Conservation (phyloP, 2,113 vertebrate species). For the Empidonax traillii region DNA sequence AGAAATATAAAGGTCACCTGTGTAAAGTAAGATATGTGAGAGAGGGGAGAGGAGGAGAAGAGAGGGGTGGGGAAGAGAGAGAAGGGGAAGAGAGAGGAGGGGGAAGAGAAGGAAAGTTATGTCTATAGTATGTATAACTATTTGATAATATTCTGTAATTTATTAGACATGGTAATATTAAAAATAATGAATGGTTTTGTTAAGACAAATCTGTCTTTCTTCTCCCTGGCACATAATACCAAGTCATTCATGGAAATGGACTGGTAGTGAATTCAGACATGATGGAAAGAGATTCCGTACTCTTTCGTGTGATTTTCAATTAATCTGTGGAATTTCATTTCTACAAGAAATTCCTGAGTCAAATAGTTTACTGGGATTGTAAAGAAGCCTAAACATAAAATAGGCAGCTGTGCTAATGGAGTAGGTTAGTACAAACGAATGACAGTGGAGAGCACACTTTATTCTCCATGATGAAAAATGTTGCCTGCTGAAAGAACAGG, state of each 20-base stretch:
- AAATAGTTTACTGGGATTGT: slow-evolving; percentile 5
- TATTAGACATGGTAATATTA: neutral
- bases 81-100: too few species aligned
- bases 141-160: neutral
- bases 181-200: slow-evolving; percentile 30
- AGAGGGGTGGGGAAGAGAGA: too few species aligned
- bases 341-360: neutral
- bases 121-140: neutral
- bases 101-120: neutral
- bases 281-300: neutral
- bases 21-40: neutral
- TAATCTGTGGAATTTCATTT: slow-evolving; percentile 19
- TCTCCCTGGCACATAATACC: neutral
- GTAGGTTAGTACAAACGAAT: neutral
- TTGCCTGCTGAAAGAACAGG: neutral
- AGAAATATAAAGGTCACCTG: neutral
- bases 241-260: slow-evolving; percentile 2
- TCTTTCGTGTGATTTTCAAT: neutral
- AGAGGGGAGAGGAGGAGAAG: too few species aligned
- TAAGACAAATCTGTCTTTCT: slow-evolving; percentile 13
- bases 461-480: neutral
- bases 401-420: slow-evolving; percentile 1
- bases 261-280: neutral
- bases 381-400: neutral
- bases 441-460: neutral